Conservation (phyloP, 2,888 invertebrate genomes). For the Noctua comes region DNA sequence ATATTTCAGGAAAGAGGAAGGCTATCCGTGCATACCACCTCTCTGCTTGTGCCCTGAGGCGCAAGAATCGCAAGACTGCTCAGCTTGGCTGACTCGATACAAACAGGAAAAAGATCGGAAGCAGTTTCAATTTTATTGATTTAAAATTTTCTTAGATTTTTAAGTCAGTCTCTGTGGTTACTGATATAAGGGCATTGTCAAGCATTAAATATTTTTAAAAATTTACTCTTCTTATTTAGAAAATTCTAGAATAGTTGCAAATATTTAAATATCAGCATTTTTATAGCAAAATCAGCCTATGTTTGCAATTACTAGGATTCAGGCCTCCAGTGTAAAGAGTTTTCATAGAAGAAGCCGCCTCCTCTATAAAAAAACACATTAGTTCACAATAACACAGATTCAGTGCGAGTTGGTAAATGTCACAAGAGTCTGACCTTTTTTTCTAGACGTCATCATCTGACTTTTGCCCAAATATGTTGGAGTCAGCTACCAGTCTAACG, state of each 20-base stretch:
- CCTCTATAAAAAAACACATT: background rate
- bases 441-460: too few relatives aligned
- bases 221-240: background rate
- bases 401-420: too few relatives aligned
- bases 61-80: constrained; percentile 33
- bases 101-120: background rate
- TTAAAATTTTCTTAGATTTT: background rate
- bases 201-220: background rate
- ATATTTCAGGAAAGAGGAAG: constrained; percentile 23
- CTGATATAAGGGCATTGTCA: background rate
- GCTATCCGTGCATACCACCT: constrained; percentile 34
- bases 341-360: background rate
- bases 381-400: too few relatives aligned
- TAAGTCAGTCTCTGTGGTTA: background rate
- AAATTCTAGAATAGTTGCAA: background rate
- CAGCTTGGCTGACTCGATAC: background rate
- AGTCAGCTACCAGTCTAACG: background rate
- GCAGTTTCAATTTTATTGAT: background rate
- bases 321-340: too few relatives aligned
- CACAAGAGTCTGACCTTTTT: too few relatives aligned
- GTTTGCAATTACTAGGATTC: too few relatives aligned
- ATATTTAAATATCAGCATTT: too few relatives aligned
- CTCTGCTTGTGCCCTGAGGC: constrained; percentile 51
- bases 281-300: too few relatives aligned
- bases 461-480: too few relatives aligned